Base-by-base conservation (phyloP, 2,797 vertebrate species). In the Anisognathus igniventris region DNA sequence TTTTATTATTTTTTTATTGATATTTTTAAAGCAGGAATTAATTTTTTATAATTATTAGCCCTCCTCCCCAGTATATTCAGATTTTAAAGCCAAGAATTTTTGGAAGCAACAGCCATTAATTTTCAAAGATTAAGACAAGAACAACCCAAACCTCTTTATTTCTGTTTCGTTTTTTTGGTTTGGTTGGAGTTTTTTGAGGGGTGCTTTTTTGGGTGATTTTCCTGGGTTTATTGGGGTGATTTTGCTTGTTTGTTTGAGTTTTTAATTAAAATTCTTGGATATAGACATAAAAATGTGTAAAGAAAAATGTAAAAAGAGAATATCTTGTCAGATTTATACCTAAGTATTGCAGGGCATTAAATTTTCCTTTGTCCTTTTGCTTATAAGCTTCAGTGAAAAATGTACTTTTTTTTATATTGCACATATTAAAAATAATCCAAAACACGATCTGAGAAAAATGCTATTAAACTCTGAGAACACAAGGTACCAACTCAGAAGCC, bases 171-270 rank as follows among this genome's bases (percentile, higher is more conserved):
- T 33, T 56, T 56, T 54, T 56, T 1, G 31, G 31, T 56, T 54
- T 56, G n/a, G 31, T 33, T 54, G 31, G 53, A 54, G 21, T 54
- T 56, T n/a, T 54, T 22, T 5, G 2, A 1, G 5, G 12, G 5
- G 2, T 16, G 10, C 17, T 42, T 28, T 1, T 9, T 39, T n/a
- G 6, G 9, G 4, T 3, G 11, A 13, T 56, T 56, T 56, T 33
- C 14, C 22, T 33, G 16, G 54, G n/a, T 56, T 24, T 56, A 16
- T 56, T 56, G 22, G 3, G 23, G 24, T 18, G 12, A 2, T 27
- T 60, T 86, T 28, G 1, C 5, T 47, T 70, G 4, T n/a, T 42
- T 6, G 4, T 35, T 42, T 6, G 5, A 1, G 1, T 2, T 40
- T 35, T 80, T 56, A 8, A 39, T 64, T 68, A 30, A 73, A 58